Base-by-base conservation (phyloP, 2,113 vertebrate genomes). In the Gymnorhina tibicen region DNA sequence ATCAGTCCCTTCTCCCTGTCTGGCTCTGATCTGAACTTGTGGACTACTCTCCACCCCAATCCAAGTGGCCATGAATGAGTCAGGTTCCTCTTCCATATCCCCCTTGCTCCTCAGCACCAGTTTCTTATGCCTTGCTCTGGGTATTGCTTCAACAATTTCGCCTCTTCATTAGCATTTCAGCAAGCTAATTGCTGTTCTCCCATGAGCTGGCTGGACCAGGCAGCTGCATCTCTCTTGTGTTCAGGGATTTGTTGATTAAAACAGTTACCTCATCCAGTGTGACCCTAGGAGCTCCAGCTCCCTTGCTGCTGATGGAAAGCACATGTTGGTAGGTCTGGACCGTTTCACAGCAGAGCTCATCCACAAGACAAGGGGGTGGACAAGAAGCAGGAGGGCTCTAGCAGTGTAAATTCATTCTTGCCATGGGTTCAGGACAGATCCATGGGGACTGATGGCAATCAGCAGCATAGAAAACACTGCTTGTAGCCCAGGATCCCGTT, bases 241-340 rank as follows among this genome's bases (percentile, higher is more conserved):
- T 60, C 49, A 60, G 93, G 93, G 92, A 93, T 88, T 89, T 91
- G 69, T 88, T 95, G 92, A 95, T 96, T 91, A 92, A 81, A 95
- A 81, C 1, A 18, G 91, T 96, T 93, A 96, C 86, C 80, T 95
- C 91, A 92, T 92, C 28, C 41, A 92, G 83, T 35, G 87, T 94
- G 92, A 93, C 86, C 83, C 68, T 11, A 84, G 49, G 68, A 91
- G 76, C 64, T 88, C 58, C 76, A 86, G 68, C 79, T 81, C 68
- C 79, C 93, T 16, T 84, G 73, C 64, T 85, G 87, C 44, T 94
- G 95, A 96, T 93, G 95, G 88, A 73, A 93, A 92, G 85, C 93
- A 92, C 72, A 81, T 92, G 95, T 59, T 80, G 77, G 56, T 78
- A 91, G 64, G 47, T 73, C 88, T 89, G 85, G 46, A 95, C 58